Percentiles rank a stretch among this genome's conserved stretches.
These are phyloP conservation scores for Melolontha melolontha DNA, from an alignment of 2,888 invertebrate species.

Conservation along the genomic window DNA sequence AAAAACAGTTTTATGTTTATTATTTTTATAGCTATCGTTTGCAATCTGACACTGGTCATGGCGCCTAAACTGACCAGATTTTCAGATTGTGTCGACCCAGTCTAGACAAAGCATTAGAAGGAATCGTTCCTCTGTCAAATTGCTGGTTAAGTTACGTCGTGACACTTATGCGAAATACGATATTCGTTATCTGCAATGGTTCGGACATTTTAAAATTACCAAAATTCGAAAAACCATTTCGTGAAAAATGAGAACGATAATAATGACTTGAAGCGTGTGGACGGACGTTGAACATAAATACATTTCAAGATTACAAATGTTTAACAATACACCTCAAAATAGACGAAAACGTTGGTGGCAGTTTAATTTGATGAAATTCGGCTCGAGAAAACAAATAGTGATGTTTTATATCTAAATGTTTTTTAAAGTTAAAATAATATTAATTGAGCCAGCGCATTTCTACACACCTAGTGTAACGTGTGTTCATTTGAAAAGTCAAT, in stretches of 20 bases:
- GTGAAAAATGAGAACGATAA: conserved; percentile 14
- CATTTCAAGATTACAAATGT: too few species aligned
- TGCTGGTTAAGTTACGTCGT: conserved; percentile 29
- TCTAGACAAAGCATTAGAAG: conserved; percentile 52
- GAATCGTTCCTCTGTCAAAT: conserved; percentile 38
- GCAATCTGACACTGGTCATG: conserved; percentile 50
- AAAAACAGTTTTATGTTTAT: conserved; percentile 5
- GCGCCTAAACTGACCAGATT: conserved; percentile 53
- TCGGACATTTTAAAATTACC: conserved; percentile 23
- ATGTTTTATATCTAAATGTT: too few species aligned
- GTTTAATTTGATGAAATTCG: too few species aligned
- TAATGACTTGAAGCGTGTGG: too few species aligned
- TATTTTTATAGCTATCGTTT: conserved; percentile 46
- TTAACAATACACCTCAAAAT: too few species aligned
- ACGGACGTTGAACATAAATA: too few species aligned
- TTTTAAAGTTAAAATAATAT: too few species aligned
- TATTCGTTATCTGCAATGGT: conserved; percentile 36
- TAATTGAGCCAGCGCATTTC: too few species aligned
- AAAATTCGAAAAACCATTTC: conserved; percentile 3
- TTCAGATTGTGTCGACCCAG: conserved; percentile 52
- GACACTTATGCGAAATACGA: conserved; percentile 43
- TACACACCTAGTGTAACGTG: too few species aligned
- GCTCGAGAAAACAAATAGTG: too few species aligned
- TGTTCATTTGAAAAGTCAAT: too few species aligned
- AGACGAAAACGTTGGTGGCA: too few species aligned